Conservation (phyloP, 1,140 invertebrate genomes). For the Trichonephila inaurata region DNA sequence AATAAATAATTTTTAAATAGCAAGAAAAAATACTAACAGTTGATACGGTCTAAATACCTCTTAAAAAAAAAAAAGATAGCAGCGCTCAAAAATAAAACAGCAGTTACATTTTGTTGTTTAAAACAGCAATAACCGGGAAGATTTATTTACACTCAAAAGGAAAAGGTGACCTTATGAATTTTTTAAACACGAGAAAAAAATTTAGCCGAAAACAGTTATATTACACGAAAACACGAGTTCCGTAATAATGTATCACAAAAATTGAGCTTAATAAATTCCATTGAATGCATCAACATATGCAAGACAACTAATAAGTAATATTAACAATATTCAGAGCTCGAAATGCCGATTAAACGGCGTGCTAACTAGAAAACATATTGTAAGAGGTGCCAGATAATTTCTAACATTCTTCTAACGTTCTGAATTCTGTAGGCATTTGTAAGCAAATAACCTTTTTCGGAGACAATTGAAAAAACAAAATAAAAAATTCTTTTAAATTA, state of each 20-base stretch:
- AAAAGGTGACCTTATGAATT: slow-evolving; percentile 24
- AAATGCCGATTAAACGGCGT: slow-evolving; percentile 44
- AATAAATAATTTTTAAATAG: no score
- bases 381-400: background rate
- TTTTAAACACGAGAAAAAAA: background rate
- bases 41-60: no score
- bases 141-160: background rate
- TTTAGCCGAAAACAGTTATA: background rate
- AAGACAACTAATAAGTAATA: background rate
- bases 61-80: no score
- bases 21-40: no score
- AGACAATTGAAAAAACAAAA: background rate
- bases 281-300: background rate
- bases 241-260: background rate
- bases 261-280: background rate
- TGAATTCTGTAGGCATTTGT: background rate
- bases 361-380: slow-evolving; percentile 54
- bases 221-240: background rate
- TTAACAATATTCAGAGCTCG: background rate
- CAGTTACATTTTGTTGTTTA: no score
- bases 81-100: no score
- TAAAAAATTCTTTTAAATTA: slow-evolving; percentile 5
- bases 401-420: background rate
- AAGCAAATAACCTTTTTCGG: background rate
- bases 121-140: background rate